Conservation (phyloP, 2,888 invertebrate species). For the Tinea pellionella region DNA sequence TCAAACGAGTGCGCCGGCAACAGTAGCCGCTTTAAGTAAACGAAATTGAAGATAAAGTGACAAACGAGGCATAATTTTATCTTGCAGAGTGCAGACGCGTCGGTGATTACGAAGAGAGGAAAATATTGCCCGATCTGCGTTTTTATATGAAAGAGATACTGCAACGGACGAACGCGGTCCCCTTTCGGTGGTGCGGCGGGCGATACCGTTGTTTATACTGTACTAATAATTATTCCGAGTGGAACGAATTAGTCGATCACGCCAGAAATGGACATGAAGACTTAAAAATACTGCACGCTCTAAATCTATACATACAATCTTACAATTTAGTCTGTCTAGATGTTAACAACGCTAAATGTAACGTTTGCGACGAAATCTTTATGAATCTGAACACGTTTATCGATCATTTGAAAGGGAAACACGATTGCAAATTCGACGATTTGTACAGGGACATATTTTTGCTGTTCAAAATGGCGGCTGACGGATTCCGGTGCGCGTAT, state of each 20-base stretch:
- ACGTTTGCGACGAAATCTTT: not conserved
- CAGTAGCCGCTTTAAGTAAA: no score
- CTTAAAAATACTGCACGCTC: not conserved
- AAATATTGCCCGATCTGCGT: not conserved
- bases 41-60: not conserved
- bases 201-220: not conserved
- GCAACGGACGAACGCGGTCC: conserved; percentile 2
- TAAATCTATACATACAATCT: not conserved
- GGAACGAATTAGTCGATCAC: not conserved
- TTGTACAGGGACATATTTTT: conserved; percentile 6
- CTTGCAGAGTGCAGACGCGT: not conserved
- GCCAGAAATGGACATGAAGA: not conserved
- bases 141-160: not conserved
- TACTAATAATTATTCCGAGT: not conserved
- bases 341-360: not conserved
- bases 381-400: not conserved
- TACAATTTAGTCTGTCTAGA: not conserved
- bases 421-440: conserved; percentile 1
- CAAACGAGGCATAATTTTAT: not conserved
- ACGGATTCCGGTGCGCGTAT: not conserved
- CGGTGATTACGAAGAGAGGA: not conserved
- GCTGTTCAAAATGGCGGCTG: not conserved
- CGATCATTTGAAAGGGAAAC: not conserved
- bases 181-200: not conserved
- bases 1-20: no score